Evolutionary conservation across 2,888 invertebrate species (phyloP), one percentile per base, ranked within the genome.

Genomic region (Epinotia brunnichana): DNA sequence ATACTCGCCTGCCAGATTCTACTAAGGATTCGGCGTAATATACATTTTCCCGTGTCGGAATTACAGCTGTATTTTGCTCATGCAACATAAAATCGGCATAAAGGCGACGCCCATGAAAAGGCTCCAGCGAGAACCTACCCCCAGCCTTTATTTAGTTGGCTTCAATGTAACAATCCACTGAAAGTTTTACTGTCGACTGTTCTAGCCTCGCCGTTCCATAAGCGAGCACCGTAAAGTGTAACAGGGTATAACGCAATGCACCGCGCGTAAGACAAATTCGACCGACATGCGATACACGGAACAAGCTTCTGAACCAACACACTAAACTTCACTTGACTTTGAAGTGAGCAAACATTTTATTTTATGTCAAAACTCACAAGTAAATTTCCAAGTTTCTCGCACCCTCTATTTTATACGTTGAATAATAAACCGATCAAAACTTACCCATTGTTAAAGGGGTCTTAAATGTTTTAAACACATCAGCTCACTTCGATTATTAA

Each of bases 21-120:
- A 83, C 89, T 90, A 86, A 89, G 90, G 90, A 90, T 90, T 91
- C 88, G 81, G 82, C 82, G 88, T 89, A 90, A 91, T 92, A 91
- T 90, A 91, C 88, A 91, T 91, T 91, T 91, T 89, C 88, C 83
- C 86, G 89, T 89, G 90, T 87, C 87, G 88, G 85, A 91, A 91
- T 91, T 90, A 91, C 90, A 87, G 86, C 85, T 88, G 87, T 91
- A 89, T 91, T 91, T 90, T 83, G 87, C 87, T 88, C 86, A 85
- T 89, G 85, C 86, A 87, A 90, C 90, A 92, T 91, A 92, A 92
- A 91, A 91, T 88, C 85, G 90, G 86, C 84, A 85, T 90, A 91
- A 91, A 91, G 84, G 85, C 86, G 87, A 84, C 87, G 86, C 87
- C 85, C 85, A 87, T 87, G 87, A 88, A 89, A 88, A 84, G 82